These are phyloP conservation scores for Thamnophis sirtalis DNA, from an alignment of 2,113 vertebrate genomes.

Conservation along the genomic window DNA sequence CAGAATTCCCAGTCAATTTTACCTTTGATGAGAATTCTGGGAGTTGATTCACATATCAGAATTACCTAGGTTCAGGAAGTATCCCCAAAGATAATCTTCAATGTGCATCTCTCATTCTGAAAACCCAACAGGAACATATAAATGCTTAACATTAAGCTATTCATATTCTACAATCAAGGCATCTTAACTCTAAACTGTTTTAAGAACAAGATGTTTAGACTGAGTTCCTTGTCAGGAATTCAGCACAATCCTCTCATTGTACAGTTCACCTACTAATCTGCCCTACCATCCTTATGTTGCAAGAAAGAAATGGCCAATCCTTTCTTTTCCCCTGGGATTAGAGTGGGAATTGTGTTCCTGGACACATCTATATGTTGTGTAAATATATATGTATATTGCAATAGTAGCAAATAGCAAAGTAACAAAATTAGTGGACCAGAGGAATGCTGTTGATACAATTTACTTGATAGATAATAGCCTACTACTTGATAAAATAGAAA, in stretches of 20 bases:
- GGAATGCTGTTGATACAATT: no score
- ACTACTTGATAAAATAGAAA: no score
- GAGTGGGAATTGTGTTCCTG: not conserved
- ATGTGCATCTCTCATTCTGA: not conserved
- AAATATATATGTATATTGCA: no score
- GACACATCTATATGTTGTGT: not conserved
- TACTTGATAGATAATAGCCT: no score
- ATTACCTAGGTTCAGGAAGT: not conserved
- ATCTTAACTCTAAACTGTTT: not conserved
- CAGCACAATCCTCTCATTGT: not conserved
- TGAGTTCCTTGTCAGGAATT: not conserved
- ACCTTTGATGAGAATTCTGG: not conserved
- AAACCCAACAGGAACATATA: not conserved
- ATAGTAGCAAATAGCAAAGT: no score
- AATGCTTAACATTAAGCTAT: not conserved
- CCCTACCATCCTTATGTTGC: not conserved
- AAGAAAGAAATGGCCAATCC: not conserved
- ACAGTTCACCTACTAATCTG: not conserved
- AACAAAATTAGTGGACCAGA: no score
- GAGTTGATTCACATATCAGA: not conserved
- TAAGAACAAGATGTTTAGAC: not conserved
- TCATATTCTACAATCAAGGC: not conserved
- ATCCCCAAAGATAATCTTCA: not conserved
- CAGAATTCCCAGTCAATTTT: not conserved
- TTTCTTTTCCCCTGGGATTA: rapidly evolving